Evolutionary conservation across 2,888 invertebrate species (phyloP).

Genomic region (Clanis bilineata): DNA sequence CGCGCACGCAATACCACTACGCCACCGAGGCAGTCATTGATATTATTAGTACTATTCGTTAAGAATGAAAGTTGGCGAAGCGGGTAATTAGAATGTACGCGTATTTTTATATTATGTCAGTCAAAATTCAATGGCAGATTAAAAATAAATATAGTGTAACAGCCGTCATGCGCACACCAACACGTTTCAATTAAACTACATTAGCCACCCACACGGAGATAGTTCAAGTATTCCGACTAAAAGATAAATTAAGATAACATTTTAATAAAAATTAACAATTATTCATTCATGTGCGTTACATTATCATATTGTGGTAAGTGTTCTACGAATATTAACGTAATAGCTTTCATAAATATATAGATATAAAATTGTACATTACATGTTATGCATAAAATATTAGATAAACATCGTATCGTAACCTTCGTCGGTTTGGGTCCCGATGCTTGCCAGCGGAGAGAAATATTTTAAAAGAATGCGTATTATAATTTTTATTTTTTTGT

Average conservation of each 20-base stretch:
- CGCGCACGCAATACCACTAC: too few relatives aligned
- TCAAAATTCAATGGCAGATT: neutral
- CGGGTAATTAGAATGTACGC: too few relatives aligned
- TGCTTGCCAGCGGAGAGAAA: too few relatives aligned
- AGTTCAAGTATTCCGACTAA: conserved; percentile 2
- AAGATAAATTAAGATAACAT: neutral
- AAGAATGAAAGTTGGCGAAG: too few relatives aligned
- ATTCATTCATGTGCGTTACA: neutral
- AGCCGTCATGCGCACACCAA: conserved; percentile 11
- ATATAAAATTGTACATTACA: too few relatives aligned
- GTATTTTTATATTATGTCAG: neutral
- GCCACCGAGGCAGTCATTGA: too few relatives aligned
- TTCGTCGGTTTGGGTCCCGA: too few relatives aligned
- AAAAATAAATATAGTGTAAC: conserved; percentile 3
- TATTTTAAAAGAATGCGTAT: neutral
- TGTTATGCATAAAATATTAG: too few relatives aligned
- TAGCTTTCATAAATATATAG: neutral
- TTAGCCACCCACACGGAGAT: conserved; percentile 11
- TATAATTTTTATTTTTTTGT: too few relatives aligned
- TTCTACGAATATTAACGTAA: neutral
- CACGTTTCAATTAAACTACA: conserved; percentile 15
- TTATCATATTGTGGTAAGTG: neutral
- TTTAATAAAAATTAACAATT: neutral
- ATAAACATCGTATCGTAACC: too few relatives aligned
- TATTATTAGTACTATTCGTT: too few relatives aligned